Conservation (phyloP, 2,113 vertebrate species). For the Nannospalax galili region DNA sequence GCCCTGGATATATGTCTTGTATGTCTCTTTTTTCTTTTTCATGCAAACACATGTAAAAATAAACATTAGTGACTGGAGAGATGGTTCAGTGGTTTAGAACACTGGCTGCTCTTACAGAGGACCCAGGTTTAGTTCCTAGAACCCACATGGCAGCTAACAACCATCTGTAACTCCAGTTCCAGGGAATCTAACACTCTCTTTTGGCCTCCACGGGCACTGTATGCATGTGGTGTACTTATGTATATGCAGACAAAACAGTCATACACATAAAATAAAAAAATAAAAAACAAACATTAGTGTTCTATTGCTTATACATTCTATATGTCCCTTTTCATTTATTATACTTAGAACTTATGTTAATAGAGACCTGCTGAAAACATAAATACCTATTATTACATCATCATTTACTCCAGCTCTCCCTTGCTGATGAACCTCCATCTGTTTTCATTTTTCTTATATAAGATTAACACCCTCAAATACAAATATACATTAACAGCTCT, state of each 20-base stretch:
- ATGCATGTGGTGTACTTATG: too few relatives aligned
- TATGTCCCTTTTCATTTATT: slow-evolving; percentile 15
- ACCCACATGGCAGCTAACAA: too few relatives aligned
- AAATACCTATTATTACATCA: slow-evolving; percentile 5
- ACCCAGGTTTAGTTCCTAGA: too few relatives aligned
- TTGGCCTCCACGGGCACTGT: too few relatives aligned
- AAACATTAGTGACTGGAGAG: not conserved
- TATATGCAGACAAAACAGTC: too few relatives aligned
- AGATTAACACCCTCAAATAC: slow-evolving; percentile 42
- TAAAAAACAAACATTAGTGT: not conserved
- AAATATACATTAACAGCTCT: not conserved
- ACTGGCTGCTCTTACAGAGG: too few relatives aligned
- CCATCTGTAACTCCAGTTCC: too few relatives aligned
- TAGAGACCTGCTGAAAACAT: slow-evolving; percentile 55
- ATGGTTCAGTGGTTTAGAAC: too few relatives aligned
- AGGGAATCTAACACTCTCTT: too few relatives aligned
- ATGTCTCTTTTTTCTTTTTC: slow-evolving; percentile 12
- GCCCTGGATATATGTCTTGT: not conserved
- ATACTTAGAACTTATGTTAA: slow-evolving; percentile 53
- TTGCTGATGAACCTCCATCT: slow-evolving; percentile 23
- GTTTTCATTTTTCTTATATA: slow-evolving; percentile 53
- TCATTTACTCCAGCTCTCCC: slow-evolving; percentile 42
- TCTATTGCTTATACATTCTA: not conserved
- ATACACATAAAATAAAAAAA: too few relatives aligned
- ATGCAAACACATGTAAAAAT: slow-evolving; percentile 33